These are phyloP conservation scores for Saturnia japonica DNA, from an alignment of 2,888 invertebrate species.

Conservation along the genomic window DNA sequence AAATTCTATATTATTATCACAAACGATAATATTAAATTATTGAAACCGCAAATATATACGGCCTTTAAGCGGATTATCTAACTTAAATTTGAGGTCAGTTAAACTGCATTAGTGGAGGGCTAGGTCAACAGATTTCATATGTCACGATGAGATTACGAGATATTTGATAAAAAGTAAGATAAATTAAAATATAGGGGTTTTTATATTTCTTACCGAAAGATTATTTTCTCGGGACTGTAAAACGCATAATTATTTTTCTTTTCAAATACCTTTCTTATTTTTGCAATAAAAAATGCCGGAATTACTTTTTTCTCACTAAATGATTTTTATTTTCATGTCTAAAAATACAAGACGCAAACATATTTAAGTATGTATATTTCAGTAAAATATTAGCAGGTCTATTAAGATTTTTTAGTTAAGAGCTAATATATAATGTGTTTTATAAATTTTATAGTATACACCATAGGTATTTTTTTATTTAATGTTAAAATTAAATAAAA, in stretches of 20 bases:
- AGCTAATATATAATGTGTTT: no score
- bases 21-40: slow-evolving; percentile 48
- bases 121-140: neutral
- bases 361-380: no score
- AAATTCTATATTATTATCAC: slow-evolving; percentile 26
- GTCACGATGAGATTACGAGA: neutral
- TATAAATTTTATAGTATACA: no score
- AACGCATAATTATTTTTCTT: no score
- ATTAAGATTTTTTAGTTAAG: no score
- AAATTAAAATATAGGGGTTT: neutral
- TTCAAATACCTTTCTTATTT: no score
- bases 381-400: no score
- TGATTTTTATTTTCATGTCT: neutral
- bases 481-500: no score
- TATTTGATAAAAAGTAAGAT: neutral
- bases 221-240: neutral
- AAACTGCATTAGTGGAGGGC: neutral
- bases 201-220: neutral
- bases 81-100: slow-evolving; percentile 48
- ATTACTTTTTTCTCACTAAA: no score
- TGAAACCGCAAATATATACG: slow-evolving; percentile 50
- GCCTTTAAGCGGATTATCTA: slow-evolving; percentile 42
- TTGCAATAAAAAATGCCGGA: no score
- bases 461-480: no score
- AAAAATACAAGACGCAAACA: neutral